A percentile compares a stretch with the other conserved stretches of the same genome.
Evolutionary conservation across 2,797 vertebrate species (phyloP).

Genomic region (Phylloscopus collybita): DNA sequence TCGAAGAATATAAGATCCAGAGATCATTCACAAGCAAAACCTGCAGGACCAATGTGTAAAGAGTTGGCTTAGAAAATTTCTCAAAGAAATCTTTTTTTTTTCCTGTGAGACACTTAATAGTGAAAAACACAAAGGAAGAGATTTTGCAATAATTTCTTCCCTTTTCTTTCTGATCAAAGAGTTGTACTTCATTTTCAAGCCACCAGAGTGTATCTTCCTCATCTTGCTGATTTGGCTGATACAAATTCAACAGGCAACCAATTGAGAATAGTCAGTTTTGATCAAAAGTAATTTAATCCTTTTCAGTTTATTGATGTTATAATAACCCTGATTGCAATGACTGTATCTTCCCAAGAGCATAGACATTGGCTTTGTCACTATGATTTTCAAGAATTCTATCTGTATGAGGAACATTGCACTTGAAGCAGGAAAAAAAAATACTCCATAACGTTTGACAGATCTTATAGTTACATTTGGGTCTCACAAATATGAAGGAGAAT

Average conservation of each 20-base stretch:
- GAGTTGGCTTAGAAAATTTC: not conserved
- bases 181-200: slow-evolving; percentile 3
- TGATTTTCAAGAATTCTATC: not conserved
- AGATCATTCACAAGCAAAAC: not conserved
- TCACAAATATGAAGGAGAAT: not conserved
- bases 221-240: not conserved
- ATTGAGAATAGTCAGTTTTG: not conserved
- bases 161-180: not conserved
- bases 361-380: not conserved
- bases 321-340: not conserved
- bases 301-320: not conserved
- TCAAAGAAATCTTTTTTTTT: not conserved
- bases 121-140: not conserved
- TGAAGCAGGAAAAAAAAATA: not conserved
- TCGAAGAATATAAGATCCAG: not conserved
- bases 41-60: not conserved
- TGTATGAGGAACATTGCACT: not conserved
- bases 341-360: not conserved
- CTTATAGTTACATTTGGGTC: not conserved
- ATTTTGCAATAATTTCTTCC: not conserved
- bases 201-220: not conserved
- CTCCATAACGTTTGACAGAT: not conserved
- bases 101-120: not conserved
- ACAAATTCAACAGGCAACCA: not conserved
- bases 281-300: slow-evolving; percentile 14